Evolutionary conservation across 2,113 vertebrate genomes (phyloP), one percentile per base, ranked within the genome.

Genomic region (Burhinus oedicnemus): DNA sequence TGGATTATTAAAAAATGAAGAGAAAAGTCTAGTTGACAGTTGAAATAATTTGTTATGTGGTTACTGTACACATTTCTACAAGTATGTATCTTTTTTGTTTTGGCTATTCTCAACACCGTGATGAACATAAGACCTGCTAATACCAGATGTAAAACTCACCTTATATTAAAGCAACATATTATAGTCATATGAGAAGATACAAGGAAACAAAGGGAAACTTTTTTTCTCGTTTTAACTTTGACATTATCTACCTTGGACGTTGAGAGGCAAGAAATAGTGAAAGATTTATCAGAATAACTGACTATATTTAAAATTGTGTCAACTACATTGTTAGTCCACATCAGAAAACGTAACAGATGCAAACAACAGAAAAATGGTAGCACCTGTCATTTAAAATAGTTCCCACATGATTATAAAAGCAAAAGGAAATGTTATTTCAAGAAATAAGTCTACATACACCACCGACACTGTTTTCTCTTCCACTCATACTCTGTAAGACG

Each of bases 401-500:
- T 88, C 22, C 66, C 27, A 87, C 8, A 6, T 4, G n/a, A 79
- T 65, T 76, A 61, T n/a, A 82, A 81, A 49, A 90, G 3, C 40
- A 60, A 71, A 79, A 66, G 25, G 21, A 52, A 54, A 54, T 76
- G 17, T 65, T 82, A 84, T 69, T 87, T 89, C 27, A 77, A 69
- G 38, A 95, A 86, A 19, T 34, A 92, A 76, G 49, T 90, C 65
- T 96, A 98, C 99, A 81, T 98, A 99, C 99, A 82, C 99, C 99
- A 97, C 99, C 99, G 25, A 99, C 98, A 90, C 98, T 99, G 98
- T 99, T 99, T 92, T 99, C 99, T 92, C 99, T 98, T 84, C 99
- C 99, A 55, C 99, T 99, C 99, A 99, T 99, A 97, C 99, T 99
- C 98, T 99, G 99, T 81, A 99, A 86, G 91, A 99, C 99, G 34